A percentile compares a stretch with the other conserved stretches of the same genome.
These are phyloP conservation scores for Drosophila birchii DNA, from an alignment of 2,888 invertebrate species.

Conservation along the genomic window DNA sequence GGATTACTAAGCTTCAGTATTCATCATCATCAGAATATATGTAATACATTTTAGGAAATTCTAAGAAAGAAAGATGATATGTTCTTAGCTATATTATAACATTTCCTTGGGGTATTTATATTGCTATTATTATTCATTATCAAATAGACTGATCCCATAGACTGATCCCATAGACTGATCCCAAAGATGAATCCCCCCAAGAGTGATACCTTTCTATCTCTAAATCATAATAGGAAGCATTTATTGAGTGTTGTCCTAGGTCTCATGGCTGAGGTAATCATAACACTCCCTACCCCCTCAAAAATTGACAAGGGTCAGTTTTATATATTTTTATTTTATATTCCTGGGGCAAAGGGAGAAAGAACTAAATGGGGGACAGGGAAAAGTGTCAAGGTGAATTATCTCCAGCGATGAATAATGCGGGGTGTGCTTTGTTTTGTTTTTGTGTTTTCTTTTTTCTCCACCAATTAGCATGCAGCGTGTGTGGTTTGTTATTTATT, in stretches of 20 bases:
- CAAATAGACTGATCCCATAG: not conserved
- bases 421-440: slow-evolving; percentile 12
- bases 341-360: slow-evolving; percentile 3
- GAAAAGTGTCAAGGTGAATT: slow-evolving; percentile 77
- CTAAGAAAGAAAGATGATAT: not conserved
- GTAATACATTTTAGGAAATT: too few relatives aligned
- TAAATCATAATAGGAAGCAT: not conserved
- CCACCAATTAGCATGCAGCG: slow-evolving; percentile 73
- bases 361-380: not conserved
- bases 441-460: slow-evolving; percentile 11
- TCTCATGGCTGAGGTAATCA: slow-evolving; percentile 16
- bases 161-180: not conserved
- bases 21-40: too few relatives aligned
- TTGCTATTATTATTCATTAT: too few relatives aligned
- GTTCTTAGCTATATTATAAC: not conserved
- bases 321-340: slow-evolving; percentile 11
- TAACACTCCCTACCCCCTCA: not conserved
- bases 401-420: slow-evolving; percentile 25
- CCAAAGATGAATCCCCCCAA: not conserved
- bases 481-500: slow-evolving; percentile 42
- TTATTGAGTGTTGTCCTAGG: slow-evolving; percentile 11
- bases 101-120: not conserved
- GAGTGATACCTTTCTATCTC: not conserved
- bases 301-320: slow-evolving; percentile 55
- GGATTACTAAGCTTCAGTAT: too few relatives aligned